phyloP scores from a whole-genome alignment of 2,888 invertebrate genomes.

The Nemapogon koenigi region DNA sequence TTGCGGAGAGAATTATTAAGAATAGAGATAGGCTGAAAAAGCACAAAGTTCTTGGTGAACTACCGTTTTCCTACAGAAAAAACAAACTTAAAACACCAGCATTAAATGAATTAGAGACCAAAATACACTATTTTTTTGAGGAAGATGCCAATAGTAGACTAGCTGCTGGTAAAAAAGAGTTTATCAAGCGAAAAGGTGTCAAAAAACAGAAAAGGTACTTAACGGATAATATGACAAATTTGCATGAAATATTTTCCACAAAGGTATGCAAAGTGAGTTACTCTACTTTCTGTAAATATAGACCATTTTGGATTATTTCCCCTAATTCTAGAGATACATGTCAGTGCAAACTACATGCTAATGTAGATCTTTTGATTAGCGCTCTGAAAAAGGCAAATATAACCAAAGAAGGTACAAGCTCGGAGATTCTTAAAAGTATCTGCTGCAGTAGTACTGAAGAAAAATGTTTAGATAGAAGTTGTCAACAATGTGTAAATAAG shows the following conservation, averaged over 20 bases:
- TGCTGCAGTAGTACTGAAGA: constrained; percentile 19
- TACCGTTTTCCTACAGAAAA: too few relatives aligned
- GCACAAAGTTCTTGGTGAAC: too few relatives aligned
- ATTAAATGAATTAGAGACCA: too few relatives aligned
- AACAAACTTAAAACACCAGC: too few relatives aligned
- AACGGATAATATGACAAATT: constrained; percentile 19
- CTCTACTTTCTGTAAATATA: constrained; percentile 18
- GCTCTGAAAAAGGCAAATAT: constrained; percentile 16
- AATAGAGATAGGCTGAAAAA: too few relatives aligned
- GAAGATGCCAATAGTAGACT: constrained; percentile 21
- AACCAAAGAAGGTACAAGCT: constrained; percentile 17
- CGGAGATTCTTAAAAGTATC: constrained; percentile 15
- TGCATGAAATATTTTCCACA: constrained; percentile 20
- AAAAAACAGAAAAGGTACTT: constrained; percentile 22
- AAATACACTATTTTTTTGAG: too few relatives aligned
- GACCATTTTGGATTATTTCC: constrained; percentile 21
- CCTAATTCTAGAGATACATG: constrained; percentile 21
- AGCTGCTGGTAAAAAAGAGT: constrained; percentile 22
- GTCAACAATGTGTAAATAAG: constrained; percentile 17
- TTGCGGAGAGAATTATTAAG: too few relatives aligned
- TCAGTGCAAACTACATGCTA: constrained; percentile 18
- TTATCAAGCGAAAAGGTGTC: constrained; percentile 19
- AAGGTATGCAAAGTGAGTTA: constrained; percentile 15
- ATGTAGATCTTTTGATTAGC: constrained; percentile 18
- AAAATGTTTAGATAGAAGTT: constrained; percentile 17